Conservation (phyloP, 2,113 vertebrate species). For the Alexandromys fortis region DNA sequence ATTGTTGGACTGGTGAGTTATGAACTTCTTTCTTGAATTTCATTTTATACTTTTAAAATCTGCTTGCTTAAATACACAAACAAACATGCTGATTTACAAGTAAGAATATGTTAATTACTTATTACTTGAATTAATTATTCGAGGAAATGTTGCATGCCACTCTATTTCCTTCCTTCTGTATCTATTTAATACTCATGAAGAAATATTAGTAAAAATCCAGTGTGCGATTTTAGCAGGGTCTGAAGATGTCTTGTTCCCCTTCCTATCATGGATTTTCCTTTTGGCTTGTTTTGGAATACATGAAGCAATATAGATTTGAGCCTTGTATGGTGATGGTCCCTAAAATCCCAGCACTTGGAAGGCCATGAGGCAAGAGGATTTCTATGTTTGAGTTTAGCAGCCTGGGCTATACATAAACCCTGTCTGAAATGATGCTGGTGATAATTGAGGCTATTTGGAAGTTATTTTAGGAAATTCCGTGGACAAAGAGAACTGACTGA, state of each 20-base stretch:
- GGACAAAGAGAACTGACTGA: background rate
- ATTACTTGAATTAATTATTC: background rate
- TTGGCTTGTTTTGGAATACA: slow-evolving; percentile 12
- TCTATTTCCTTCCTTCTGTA: slow-evolving; percentile 30
- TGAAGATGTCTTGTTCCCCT: slow-evolving; percentile 13
- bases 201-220: slow-evolving; percentile 43
- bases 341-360: background rate
- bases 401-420: background rate
- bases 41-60: background rate
- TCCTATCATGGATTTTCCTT: slow-evolving; percentile 26
- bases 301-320: background rate
- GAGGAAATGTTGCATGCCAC: background rate
- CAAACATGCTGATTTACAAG: background rate
- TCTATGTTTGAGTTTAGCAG: background rate
- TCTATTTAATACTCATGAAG: background rate
- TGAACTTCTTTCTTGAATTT: background rate
- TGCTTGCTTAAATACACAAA: slow-evolving; percentile 1
- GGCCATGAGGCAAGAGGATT: background rate
- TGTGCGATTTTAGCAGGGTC: background rate
- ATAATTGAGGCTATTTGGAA: slow-evolving; percentile 29
- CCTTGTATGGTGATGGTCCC: background rate
- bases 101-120: background rate
- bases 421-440: background rate
- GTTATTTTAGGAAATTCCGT: background rate
- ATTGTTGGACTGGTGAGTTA: slow-evolving; percentile 94